Percentiles rank a stretch among this genome's conserved stretches.
These are phyloP conservation scores for Lytechinus variegatus DNA, from an alignment of 35 echinoderm and acorn worm species.

Conservation along the genomic window DNA sequence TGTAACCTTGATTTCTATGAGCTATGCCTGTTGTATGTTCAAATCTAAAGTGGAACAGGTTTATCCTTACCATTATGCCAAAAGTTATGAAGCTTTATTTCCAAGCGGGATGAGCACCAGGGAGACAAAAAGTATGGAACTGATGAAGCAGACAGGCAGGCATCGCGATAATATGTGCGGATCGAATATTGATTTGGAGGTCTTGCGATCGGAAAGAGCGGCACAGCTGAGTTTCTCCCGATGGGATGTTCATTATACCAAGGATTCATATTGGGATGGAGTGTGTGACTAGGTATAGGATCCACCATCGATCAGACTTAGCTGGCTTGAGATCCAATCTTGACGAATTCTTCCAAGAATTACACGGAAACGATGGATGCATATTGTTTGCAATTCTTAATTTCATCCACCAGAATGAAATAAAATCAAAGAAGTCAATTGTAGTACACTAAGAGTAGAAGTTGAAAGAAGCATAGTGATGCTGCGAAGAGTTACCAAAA, in stretches of 20 bases:
- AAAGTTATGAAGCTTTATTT: not conserved
- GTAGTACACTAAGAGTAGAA: not conserved
- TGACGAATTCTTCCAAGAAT: not conserved
- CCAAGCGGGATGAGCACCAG: not conserved
- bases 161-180: not conserved
- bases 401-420: not conserved
- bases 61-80: not conserved
- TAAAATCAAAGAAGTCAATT: not conserved
- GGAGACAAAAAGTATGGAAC: not conserved
- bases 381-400: not conserved
- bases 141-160: not conserved
- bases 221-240: slow-evolving; percentile 7
- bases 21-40: not conserved
- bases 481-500: too few relatives aligned
- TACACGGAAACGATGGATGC: not conserved
- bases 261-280: not conserved
- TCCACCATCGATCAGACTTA: not conserved
- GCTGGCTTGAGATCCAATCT: not conserved
- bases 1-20: not conserved
- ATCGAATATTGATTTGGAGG: not conserved
- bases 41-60: not conserved
- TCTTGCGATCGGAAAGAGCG: not conserved
- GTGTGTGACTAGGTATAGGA: not conserved
- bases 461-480: not conserved
- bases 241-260: slow-evolving; percentile 3